Evolutionary conservation across 2,888 invertebrate species (phyloP), one percentile per base, ranked within the genome.

Genomic region (Disparrhopalites patrizii): DNA sequence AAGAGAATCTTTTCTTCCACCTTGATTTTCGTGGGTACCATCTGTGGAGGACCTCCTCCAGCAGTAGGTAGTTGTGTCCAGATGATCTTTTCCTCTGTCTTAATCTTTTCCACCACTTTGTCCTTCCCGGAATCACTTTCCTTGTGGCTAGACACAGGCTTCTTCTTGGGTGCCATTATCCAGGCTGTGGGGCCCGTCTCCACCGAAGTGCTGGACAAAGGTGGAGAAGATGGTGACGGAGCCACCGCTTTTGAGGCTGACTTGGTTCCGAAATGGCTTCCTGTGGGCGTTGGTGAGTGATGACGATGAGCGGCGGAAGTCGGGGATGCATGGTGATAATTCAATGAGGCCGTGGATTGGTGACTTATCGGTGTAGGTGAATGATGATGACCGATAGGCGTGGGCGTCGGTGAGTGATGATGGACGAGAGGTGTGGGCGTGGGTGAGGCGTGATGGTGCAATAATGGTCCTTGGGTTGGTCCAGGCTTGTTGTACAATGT

Each of bases 1-100:
- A 71, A 43, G 25, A 73, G 63, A 10, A 70, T 71, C 47, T 72
- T 57, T 27, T 73, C 72, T 62, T 73, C 68, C 0, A 72, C 72
- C 13, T 68, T 55, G 2, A 72, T 69, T 65, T 70, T 67, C 5
- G 70, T 43, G 3, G 74, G 74, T 23, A 72, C 63, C 43, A 70
- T 51, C 28, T 61, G 10, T 10, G 47, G 28, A 5, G 47, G 47
- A n/a, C n/a, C n/a, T 3, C 50, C 50, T 8, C 67, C 68, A 27
- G 55, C 43, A 4, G 36, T 55, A 25, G 66, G 68, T 27, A 67
- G 65, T 43, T 69, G 69, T 15, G 68, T 73, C 73, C 73, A 73
- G 27, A 73, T 66, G 18, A 73, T 73, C 55, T 71, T 73, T 47
- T 74, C 74, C 62, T 70, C 68, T 0, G 66, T 65, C 23, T 58